Percentiles rank a stretch among this genome's conserved stretches.
Conservation (phyloP, 1,140 invertebrate genomes). For the Tenebrio molitor region DNA sequence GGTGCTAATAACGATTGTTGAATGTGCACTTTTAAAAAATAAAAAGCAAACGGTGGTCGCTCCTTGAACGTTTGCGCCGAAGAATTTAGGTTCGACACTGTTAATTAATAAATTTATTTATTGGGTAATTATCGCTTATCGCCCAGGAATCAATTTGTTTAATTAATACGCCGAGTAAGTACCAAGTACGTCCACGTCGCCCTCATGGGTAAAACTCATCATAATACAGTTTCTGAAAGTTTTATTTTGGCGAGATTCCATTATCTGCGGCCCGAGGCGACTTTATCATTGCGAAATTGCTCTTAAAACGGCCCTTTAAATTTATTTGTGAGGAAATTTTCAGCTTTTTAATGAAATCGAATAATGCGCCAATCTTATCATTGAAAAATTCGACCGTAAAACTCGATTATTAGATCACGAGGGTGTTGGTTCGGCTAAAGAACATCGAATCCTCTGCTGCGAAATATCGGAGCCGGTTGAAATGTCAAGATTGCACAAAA, state of each 20-base stretch:
- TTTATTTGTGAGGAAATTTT: slow-evolving; percentile 12
- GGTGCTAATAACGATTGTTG: no score
- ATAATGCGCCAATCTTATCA: background rate
- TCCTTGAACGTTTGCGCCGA: background rate
- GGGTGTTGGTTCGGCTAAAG: background rate
- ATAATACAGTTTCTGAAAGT: background rate
- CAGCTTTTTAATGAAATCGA: slow-evolving; percentile 7
- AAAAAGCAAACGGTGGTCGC: background rate
- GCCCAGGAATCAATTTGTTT: background rate
- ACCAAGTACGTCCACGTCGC: no score
- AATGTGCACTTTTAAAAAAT: no score
- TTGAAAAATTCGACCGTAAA: background rate
- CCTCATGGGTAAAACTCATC: no score
- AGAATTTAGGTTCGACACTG: background rate
- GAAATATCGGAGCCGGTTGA: slow-evolving; percentile 23
- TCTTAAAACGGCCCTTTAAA: background rate
- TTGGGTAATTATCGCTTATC: background rate
- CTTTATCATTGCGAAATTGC: slow-evolving; percentile 11
- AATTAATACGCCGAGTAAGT: background rate
- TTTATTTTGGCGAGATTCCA: background rate
- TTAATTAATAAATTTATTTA: background rate
- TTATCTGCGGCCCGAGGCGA: background rate
- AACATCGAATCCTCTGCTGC: slow-evolving; percentile 13
- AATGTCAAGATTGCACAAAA: slow-evolving; percentile 49
- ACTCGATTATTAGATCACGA: background rate